Conservation (phyloP, 2,888 invertebrate genomes). For the Ceraclea dissimilis region DNA sequence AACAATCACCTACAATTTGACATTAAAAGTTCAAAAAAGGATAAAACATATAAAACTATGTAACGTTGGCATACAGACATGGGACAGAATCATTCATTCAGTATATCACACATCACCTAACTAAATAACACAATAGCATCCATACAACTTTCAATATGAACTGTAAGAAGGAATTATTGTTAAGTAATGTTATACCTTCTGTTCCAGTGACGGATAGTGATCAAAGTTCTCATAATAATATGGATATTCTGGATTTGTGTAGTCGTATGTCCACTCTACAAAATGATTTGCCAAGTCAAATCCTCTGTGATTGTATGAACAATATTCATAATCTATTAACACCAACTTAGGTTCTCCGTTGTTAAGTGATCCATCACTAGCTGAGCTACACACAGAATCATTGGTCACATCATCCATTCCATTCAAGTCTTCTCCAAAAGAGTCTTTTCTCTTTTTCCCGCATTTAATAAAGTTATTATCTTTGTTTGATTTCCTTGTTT, state of each 20-base stretch:
- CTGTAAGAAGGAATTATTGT: too few relatives aligned
- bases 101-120: too few relatives aligned
- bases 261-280: slow-evolving; percentile 86
- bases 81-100: too few relatives aligned
- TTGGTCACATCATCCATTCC: slow-evolving; percentile 36
- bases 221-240: slow-evolving; percentile 63
- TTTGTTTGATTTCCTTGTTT: slow-evolving; percentile 24
- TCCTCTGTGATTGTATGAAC: slow-evolving; percentile 88
- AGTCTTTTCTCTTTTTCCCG: slow-evolving; percentile 1
- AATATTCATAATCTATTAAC: slow-evolving; percentile 90
- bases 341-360: slow-evolving; percentile 57
- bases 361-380: slow-evolving; percentile 32
- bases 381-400: slow-evolving; percentile 35
- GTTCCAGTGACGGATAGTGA: slow-evolving; percentile 67
- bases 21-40: not conserved
- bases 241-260: slow-evolving; percentile 69
- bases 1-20: not conserved
- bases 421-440: slow-evolving; percentile 12
- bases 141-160: too few relatives aligned
- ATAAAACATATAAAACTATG: not conserved
- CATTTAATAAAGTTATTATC: slow-evolving; percentile 26
- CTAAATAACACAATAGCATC: too few relatives aligned
- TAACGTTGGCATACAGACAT: too few relatives aligned
- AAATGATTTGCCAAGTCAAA: slow-evolving; percentile 95
- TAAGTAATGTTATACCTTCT: slow-evolving; percentile 55